Conservation (phyloP, 2,888 invertebrate species). For the Actias luna region DNA sequence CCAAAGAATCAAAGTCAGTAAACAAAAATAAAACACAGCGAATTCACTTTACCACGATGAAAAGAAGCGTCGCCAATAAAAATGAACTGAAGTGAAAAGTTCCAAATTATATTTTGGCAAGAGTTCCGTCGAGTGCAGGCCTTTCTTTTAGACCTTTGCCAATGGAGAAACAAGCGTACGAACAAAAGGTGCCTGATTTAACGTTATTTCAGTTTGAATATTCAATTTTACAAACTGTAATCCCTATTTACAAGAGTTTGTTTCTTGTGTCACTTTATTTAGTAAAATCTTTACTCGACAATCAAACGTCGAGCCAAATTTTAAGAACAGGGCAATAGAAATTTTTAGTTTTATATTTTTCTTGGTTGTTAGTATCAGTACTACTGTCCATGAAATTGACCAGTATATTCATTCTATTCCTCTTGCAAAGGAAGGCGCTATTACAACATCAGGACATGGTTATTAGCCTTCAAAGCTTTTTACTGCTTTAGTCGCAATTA, state of each 20-base stretch:
- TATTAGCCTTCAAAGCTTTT: too few relatives aligned
- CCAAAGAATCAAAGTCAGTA: not conserved
- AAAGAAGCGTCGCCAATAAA: constrained; percentile 12
- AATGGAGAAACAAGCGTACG: not conserved
- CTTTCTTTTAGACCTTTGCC: constrained; percentile 31
- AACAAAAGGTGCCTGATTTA: constrained; percentile 8
- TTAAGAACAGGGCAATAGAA: not conserved
- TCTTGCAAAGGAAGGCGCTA: too few relatives aligned
- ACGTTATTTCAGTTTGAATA: constrained; percentile 2
- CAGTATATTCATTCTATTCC: too few relatives aligned
- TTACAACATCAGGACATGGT: too few relatives aligned
- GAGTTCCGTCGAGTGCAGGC: constrained; percentile 21
- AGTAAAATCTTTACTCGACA: not conserved
- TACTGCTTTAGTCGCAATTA: too few relatives aligned
- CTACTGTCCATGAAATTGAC: too few relatives aligned
- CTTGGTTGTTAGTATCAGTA: too few relatives aligned
- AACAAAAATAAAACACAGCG: constrained; percentile 7
- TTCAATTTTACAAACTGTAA: not conserved
- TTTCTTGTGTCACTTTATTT: not conserved
- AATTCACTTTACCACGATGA: constrained; percentile 5
- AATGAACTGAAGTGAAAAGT: constrained; percentile 12
- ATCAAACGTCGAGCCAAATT: not conserved
- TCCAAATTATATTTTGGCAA: constrained; percentile 35
- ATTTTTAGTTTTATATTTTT: too few relatives aligned
- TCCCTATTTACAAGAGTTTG: not conserved